Evolutionary conservation across 2,797 vertebrate species (phyloP), one percentile per base, ranked within the genome.

Genomic region (Chromobotia macracanthus): DNA sequence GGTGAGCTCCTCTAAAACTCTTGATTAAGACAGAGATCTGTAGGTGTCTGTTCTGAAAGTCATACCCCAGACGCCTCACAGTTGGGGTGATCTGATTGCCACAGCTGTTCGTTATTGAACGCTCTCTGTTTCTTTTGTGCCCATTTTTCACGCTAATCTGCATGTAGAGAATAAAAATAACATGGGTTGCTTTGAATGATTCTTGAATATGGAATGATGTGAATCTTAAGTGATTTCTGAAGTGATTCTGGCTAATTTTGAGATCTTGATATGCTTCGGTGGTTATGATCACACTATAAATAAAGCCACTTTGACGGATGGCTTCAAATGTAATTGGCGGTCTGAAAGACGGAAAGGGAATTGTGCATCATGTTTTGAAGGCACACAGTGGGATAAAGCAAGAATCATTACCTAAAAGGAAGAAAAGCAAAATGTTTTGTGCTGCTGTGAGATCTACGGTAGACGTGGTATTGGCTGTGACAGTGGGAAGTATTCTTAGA

Each of bases 401-500:
- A 79, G 16, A 50, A 16, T 38, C 7, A 10, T 19, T 21, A 53
- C 25, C 13, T n/a, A 5, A 19, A 50, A 46, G 38, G 19, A 48
- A 50, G 63, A 19, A 10, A 38, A 53, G 53, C 3, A 44, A 63
- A 75, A 21, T 5, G 19, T 58, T 46, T 48, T 3, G 15, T 7
- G 19, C 15, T n/a, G n/a, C 48, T 75, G 73, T 48, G 1, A 55
- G 28, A 31, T 65, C 31, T 31, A 41, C 38, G 10, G 38, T 41
- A 75, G 28, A 4, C 1, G 0, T 65, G 53, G 51, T 67, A 68
- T 58, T 67, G 61, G 31, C 41, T 25, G 56, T 66, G 71, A 84
- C 75, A 41, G 66, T 11, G 12, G 71, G 55, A 73, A 50, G 72
- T 16, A 63, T 61, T 21, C 35, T 64, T 58, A 35, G 61, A 80